Evolutionary conservation across 2,797 vertebrate genomes (phyloP), one percentile per base, ranked within the genome.

Genomic region (Gymnodraco acuticeps): DNA sequence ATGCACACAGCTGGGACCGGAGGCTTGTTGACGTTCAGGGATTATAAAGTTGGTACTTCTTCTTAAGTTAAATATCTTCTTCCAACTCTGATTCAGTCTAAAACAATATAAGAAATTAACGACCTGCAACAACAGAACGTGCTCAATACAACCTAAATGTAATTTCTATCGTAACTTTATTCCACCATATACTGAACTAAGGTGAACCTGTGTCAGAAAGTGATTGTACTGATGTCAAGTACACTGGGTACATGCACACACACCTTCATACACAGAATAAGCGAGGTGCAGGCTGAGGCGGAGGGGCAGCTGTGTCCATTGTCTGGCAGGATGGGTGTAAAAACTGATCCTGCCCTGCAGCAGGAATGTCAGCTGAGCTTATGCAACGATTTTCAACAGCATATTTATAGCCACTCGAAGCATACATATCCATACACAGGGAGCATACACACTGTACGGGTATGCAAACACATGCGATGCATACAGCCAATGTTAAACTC

Each of bases 341-440:
- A 93, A 93, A 91, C 79, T 94, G 91, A 91, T 88, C 90, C 83
- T 77, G 83, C 61, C 79, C 80, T 79, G 88, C 88, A 88, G 83
- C 61, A 78, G 66, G 76, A 91, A 86, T 87, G 92, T 87, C 92
- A 90, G 89, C 89, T 78, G 87, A 88, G 89, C 83, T 88, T 89
- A 82, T 78, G 80, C 82, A 93, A 90, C 5, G 69, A 77, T 88
- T 87, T 85, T 91, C 90, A 85, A 80, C 68, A 33, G 72, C 63
- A 75, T 93, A 95, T 94, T 94, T 90, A 91, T 93, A 94, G 91
- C 80, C 70, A 68, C 80, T 52, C 5, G 78, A 80, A 47, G 10
- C 66, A 33, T 51, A 55, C 75, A 60, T 56, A 77, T 73, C 33
- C 55, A 73, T 77, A 76, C 72, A 74, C 61, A 72, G 45, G n/a